These are phyloP conservation scores for Ganaspis brasiliensis DNA, from an alignment of 2,888 invertebrate genomes.

Conservation along the genomic window DNA sequence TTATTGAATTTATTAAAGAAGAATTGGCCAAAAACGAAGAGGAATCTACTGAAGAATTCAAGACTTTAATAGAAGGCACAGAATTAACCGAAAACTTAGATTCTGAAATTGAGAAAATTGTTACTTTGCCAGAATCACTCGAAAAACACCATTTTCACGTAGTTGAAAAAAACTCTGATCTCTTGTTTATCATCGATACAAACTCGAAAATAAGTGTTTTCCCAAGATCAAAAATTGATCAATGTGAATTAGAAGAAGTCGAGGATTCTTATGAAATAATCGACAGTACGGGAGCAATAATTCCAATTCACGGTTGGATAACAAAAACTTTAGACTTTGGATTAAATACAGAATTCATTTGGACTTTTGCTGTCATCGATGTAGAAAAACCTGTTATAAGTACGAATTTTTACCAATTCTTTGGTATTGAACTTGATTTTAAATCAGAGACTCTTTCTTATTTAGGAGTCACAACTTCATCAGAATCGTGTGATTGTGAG, in stretches of 20 bases:
- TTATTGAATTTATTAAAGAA: too few species aligned
- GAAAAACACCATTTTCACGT: background rate
- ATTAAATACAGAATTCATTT: background rate
- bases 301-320: background rate
- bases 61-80: background rate
- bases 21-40: too few species aligned
- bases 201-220: conserved; percentile 7
- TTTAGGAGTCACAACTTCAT: background rate
- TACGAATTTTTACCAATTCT: background rate
- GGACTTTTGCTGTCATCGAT: conserved; percentile 4
- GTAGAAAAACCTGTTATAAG: background rate
- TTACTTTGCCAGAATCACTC: background rate
- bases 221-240: conserved; percentile 2
- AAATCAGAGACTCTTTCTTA: background rate
- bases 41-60: too few species aligned
- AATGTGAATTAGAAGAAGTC: background rate
- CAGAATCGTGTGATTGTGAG: background rate
- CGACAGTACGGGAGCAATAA: background rate
- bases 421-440: background rate
- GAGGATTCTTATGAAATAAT: background rate
- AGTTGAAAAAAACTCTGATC: background rate
- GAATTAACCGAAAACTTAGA: background rate
- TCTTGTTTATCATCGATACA: background rate
- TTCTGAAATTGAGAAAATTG: background rate
- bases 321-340: background rate